Percentiles rank a stretch among this genome's conserved stretches.
Evolutionary conservation across 2,888 invertebrate species (phyloP).

Genomic region (Torymus auratus): DNA sequence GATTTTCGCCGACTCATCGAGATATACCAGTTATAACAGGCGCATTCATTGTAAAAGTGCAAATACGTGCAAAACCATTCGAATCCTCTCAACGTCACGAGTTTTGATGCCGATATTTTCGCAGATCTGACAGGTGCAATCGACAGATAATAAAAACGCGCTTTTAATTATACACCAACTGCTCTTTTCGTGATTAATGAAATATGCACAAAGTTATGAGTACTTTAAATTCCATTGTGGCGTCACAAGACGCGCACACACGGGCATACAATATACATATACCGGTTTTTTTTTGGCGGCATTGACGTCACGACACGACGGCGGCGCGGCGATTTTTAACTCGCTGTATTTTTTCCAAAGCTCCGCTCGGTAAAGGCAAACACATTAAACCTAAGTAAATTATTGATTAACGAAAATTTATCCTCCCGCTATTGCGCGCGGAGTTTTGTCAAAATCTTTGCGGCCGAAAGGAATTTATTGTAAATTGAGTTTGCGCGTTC

Average conservation of each 20-base stretch:
- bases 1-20: no score
- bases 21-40: no score
- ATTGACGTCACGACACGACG: slow-evolving; percentile 29
- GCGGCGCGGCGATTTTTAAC: not conserved
- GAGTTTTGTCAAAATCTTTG: no score
- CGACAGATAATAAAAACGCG: slow-evolving; percentile 22
- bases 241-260: not conserved
- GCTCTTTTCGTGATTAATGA: slow-evolving; percentile 7
- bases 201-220: slow-evolving; percentile 19
- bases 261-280: no score
- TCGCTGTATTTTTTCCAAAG: not conserved
- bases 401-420: not conserved
- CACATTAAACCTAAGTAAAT: not conserved
- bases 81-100: no score
- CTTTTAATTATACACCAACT: slow-evolving; percentile 21
- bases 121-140: slow-evolving; percentile 40
- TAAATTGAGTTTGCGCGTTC: no score
- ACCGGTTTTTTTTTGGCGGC: slow-evolving; percentile 13
- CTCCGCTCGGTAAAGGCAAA: not conserved
- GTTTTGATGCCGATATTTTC: slow-evolving; percentile 2
- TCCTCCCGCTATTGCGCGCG: not conserved
- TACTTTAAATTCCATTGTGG: slow-evolving; percentile 21
- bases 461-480: no score
- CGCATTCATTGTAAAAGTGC: not conserved
- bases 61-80: not conserved